These are phyloP conservation scores for Muscina levida DNA, from an alignment of 2,888 invertebrate genomes.

Conservation along the genomic window DNA sequence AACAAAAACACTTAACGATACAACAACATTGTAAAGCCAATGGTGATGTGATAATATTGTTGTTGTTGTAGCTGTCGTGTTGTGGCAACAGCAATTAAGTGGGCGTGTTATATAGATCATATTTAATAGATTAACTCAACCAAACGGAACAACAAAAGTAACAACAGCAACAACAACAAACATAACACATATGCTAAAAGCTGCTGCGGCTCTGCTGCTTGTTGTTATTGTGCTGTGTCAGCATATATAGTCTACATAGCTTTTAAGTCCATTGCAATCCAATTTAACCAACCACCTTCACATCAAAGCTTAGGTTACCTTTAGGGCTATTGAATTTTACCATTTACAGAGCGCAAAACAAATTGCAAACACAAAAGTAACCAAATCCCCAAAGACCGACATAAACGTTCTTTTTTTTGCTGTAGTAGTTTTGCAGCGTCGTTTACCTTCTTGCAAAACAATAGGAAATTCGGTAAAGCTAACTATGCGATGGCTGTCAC, in stretches of 20 bases:
- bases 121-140: constrained; percentile 70
- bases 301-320: constrained; percentile 75
- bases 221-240: constrained; percentile 40
- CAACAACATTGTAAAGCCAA: constrained; percentile 65
- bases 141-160: constrained; percentile 58
- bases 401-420: constrained; percentile 6
- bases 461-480: constrained; percentile 23
- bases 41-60: constrained; percentile 23
- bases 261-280: constrained; percentile 1
- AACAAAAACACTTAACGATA: constrained; percentile 69
- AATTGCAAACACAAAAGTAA: constrained; percentile 26
- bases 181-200: background rate
- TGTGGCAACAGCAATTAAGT: constrained; percentile 65
- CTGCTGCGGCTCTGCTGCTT: constrained; percentile 27
- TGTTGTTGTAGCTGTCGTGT: constrained; percentile 27
- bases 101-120: constrained; percentile 75
- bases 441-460: background rate
- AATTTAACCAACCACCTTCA: constrained; percentile 72
- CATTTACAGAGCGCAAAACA: constrained; percentile 54
- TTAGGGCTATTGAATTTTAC: constrained; percentile 63
- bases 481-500: too few relatives aligned
- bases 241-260: background rate
- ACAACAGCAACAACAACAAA: background rate
- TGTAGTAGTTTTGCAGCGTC: background rate
- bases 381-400: background rate